These are phyloP conservation scores for Podotricha telesiphe DNA, from an alignment of 2,888 invertebrate species.

Conservation along the genomic window DNA sequence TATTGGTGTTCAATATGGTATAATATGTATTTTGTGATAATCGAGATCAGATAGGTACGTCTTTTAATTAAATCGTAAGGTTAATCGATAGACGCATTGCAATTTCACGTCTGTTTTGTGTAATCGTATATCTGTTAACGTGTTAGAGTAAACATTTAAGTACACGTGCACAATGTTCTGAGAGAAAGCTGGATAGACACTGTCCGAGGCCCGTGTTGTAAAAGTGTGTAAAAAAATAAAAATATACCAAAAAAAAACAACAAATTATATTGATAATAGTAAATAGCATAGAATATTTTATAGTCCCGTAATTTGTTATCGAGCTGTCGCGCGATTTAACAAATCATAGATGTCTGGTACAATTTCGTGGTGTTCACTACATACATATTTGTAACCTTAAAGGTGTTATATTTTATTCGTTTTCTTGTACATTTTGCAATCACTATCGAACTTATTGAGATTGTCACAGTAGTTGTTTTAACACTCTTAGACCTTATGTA, in stretches of 20 bases:
- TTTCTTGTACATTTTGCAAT: conserved; percentile 72
- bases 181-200: conserved; percentile 48
- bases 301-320: conserved; percentile 25
- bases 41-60: conserved; percentile 60
- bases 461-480: conserved; percentile 76
- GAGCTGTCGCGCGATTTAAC: conserved; percentile 29
- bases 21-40: conserved; percentile 49
- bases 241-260: conserved; percentile 37
- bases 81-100: conserved; percentile 64
- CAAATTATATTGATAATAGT: conserved; percentile 36
- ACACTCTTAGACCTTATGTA: conserved; percentile 77
- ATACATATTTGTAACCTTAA: conserved; percentile 39
- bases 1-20: conserved; percentile 48
- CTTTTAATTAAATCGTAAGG: conserved; percentile 58
- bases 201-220: conserved; percentile 32
- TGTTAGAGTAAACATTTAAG: conserved; percentile 62
- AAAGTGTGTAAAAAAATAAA: conserved; percentile 26
- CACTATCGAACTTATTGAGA: conserved; percentile 65
- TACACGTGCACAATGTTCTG: conserved; percentile 71
- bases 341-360: conserved; percentile 38
- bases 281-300: conserved; percentile 30
- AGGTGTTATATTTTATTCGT: conserved; percentile 38
- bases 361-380: conserved; percentile 35
- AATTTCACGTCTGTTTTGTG: conserved; percentile 71
- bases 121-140: conserved; percentile 73